A percentile compares a stretch with the other conserved stretches of the same genome.
phyloP scores from a whole-genome alignment of 2,888 invertebrate genomes.

The Acronicta aceris region DNA sequence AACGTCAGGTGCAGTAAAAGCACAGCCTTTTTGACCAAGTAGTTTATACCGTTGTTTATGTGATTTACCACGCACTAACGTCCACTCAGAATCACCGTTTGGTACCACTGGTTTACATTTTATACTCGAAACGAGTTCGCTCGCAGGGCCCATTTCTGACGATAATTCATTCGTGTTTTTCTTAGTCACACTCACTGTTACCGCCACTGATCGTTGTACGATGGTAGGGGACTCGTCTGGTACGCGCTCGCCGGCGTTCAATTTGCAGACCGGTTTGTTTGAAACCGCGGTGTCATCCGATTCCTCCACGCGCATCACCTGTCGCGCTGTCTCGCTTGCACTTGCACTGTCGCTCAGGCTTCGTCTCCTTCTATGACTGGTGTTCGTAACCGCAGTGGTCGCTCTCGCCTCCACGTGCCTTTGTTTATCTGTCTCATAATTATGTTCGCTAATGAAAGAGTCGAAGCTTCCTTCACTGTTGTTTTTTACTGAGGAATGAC shows the following conservation, averaged over 20 bases:
- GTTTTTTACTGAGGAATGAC: background rate
- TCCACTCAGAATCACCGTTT: slow-evolving; percentile 4
- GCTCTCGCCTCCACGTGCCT: slow-evolving; percentile 5
- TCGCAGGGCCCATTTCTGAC: background rate
- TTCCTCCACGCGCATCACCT: background rate
- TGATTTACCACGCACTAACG: slow-evolving; percentile 1
- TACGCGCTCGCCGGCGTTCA: too few relatives aligned
- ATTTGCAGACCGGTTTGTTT: too few relatives aligned
- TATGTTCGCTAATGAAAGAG: background rate
- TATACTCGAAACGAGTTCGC: background rate
- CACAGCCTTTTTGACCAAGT: slow-evolving; percentile 9
- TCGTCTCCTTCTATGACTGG: too few relatives aligned
- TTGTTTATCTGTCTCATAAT: slow-evolving; percentile 1
- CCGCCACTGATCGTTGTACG: background rate
- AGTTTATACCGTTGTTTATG: slow-evolving; percentile 5
- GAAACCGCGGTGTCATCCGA: too few relatives aligned
- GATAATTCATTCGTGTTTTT: background rate
- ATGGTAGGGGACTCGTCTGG: too few relatives aligned
- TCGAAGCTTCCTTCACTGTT: background rate
- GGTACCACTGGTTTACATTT: slow-evolving; percentile 1
- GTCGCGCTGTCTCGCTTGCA: slow-evolving; percentile 3
- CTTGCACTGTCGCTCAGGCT: background rate
- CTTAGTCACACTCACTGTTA: background rate
- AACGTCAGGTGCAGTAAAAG: slow-evolving; percentile 1
- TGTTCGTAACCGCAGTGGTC: background rate